Evolutionary conservation across 1,140 invertebrate species (phyloP), one percentile per base, ranked within the genome.

Genomic region (Drosophila miranda): DNA sequence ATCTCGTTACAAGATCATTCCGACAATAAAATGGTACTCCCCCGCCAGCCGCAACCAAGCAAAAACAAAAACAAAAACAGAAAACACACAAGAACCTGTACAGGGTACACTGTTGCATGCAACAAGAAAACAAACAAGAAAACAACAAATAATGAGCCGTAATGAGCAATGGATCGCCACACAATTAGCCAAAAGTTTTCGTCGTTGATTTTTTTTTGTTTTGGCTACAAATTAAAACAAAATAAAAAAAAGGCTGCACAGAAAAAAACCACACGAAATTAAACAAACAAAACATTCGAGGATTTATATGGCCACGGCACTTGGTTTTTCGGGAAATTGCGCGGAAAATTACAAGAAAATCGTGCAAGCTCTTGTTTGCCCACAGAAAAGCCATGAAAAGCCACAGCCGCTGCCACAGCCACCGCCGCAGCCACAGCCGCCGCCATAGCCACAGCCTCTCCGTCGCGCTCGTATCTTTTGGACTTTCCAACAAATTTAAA

Each of bases 311-410:
- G 76, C 55, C 58, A 38, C 45, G 53, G 46, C 70, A 66, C 60
- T 74, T 58, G 53, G 56, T 41, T 45, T 63, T 73, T 54, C 19
- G 56, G 61, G 64, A 81, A 86, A 75, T 84, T 81, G 73, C 70
- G 34, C 63, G 78, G 82, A 87, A 86, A 86, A 86, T 86, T 86
- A 86, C 81, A 86, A 87, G 81, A 86, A 87, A 86, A 86, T 86
- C 81, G 81, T 86, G 81, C 81, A 87, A 69, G 34, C 66, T 86
- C 81, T 82, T 75, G 81, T 87, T 87, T 75, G 74, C 81, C 34
- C 44, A 61, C 56, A 56, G 80, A 71, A 26, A 55, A 82, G 70
- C 54, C 72, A 72, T 73, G 68, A 74, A 78, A 66, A 69, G 72
- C 67, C 59, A 55, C 70, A 59, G 62, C 54, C 57, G 9, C 7